A percentile compares a stretch with the other conserved stretches of the same genome.
These are phyloP conservation scores for Ibycter americanus DNA, from an alignment of 2,797 vertebrate genomes.

Conservation along the genomic window DNA sequence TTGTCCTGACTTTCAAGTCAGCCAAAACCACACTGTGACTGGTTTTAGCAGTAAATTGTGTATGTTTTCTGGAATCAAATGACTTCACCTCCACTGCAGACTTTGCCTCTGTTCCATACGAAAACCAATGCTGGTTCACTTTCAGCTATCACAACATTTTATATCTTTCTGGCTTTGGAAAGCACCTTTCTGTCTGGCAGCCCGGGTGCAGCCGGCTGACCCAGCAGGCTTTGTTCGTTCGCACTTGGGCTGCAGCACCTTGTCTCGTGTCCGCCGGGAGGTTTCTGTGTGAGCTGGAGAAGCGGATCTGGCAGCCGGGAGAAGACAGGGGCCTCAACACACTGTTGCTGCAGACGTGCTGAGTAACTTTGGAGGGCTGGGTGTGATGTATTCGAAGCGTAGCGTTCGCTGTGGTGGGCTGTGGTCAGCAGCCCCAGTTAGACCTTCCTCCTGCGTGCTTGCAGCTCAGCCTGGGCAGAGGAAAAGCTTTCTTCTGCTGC, in stretches of 20 bases:
- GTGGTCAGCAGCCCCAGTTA: not conserved
- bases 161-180: not conserved
- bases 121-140: not conserved
- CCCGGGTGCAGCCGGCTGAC: fast-evolving
- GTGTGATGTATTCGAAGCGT: fast-evolving
- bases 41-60: not conserved
- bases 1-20: not conserved
- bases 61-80: not conserved
- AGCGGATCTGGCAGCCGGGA: not conserved
- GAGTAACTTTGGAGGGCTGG: not conserved
- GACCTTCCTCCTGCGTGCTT: not conserved
- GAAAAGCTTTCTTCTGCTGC: not conserved
- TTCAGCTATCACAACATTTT: not conserved
- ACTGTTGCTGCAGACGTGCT: fast-evolving
- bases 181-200: not conserved
- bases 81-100: not conserved
- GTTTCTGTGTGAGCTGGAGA: fast-evolving
- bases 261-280: not conserved
- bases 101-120: not conserved
- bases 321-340: not conserved
- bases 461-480: not conserved
- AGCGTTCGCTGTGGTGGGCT: not conserved
- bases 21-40: not conserved
- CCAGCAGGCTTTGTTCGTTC: not conserved
- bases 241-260: not conserved